Evolutionary conservation across 2,888 invertebrate genomes (phyloP).

Genomic region (Lithophane semibrunnea): DNA sequence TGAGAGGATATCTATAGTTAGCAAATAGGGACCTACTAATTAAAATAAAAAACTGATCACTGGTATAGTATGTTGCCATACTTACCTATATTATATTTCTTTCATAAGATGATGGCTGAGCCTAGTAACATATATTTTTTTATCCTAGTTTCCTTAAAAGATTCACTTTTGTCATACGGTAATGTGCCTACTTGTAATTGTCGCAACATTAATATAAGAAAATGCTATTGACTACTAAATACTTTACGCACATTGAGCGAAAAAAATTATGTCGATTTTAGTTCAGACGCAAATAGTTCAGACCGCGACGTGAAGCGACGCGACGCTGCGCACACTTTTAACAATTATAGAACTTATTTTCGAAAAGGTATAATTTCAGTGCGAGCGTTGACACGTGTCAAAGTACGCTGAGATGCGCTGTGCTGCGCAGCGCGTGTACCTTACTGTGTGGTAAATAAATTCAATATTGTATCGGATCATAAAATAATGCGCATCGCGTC

Average conservation of each 20-base stretch:
- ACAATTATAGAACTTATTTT: too few relatives aligned
- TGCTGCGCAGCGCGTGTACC: too few relatives aligned
- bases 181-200: neutral
- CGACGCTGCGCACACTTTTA: too few relatives aligned
- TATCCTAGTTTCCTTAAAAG: neutral
- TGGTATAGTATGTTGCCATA: conserved; percentile 2
- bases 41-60: neutral
- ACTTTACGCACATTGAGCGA: neutral
- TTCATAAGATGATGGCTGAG: conserved; percentile 1
- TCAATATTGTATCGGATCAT: too few relatives aligned
- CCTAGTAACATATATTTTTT: conserved; percentile 5
- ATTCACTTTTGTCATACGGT: neutral
- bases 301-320: too few relatives aligned
- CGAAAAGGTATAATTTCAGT: too few relatives aligned
- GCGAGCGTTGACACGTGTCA: too few relatives aligned
- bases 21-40: neutral
- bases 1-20: neutral
- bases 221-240: neutral
- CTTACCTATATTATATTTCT: neutral
- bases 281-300: too few relatives aligned
- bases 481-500: too few relatives aligned
- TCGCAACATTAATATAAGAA: neutral
- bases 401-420: too few relatives aligned
- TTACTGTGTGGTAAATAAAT: too few relatives aligned
- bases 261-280: neutral